phyloP scores from a whole-genome alignment of 2,113 vertebrate genomes.

The Tragelaphus scriptus region DNA sequence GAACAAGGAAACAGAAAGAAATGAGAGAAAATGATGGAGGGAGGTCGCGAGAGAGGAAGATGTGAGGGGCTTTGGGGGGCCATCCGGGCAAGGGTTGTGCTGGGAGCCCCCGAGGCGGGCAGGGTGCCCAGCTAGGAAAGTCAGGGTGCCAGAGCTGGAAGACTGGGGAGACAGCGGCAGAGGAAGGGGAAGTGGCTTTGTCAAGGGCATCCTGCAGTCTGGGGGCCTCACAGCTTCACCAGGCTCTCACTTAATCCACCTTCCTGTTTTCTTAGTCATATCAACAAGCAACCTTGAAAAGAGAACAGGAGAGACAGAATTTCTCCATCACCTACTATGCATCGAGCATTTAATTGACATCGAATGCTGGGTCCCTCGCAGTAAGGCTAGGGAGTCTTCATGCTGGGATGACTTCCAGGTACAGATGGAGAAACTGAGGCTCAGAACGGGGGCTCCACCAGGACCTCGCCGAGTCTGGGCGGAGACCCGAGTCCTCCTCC shows the following conservation, averaged over 20 bases:
- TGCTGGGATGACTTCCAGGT: background rate
- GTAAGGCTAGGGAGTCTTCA: background rate
- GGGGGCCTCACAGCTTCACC: background rate
- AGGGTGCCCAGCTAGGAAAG: fast-evolving
- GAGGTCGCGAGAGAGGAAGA: background rate
- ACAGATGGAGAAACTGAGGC: background rate
- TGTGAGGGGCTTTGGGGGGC: background rate
- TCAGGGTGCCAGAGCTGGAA: background rate
- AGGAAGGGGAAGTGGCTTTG: background rate
- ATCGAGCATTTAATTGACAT: background rate
- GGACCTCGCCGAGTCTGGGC: background rate
- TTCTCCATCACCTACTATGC: background rate
- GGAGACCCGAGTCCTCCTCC: background rate
- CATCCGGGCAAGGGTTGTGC: background rate
- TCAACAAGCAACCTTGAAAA: background rate
- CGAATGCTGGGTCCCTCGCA: fast-evolving
- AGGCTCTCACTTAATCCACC: background rate
- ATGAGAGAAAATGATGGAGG: fast-evolving
- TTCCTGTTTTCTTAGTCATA: background rate
- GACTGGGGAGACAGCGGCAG: background rate
- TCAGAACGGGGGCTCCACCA: background rate
- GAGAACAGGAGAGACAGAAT: background rate
- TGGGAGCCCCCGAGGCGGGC: background rate
- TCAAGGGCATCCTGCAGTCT: background rate
- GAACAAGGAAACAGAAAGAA: background rate